Percentiles rank a stretch among this genome's conserved stretches.
phyloP scores from a whole-genome alignment of 2,113 vertebrate genomes.

The Calonectris borealis region DNA sequence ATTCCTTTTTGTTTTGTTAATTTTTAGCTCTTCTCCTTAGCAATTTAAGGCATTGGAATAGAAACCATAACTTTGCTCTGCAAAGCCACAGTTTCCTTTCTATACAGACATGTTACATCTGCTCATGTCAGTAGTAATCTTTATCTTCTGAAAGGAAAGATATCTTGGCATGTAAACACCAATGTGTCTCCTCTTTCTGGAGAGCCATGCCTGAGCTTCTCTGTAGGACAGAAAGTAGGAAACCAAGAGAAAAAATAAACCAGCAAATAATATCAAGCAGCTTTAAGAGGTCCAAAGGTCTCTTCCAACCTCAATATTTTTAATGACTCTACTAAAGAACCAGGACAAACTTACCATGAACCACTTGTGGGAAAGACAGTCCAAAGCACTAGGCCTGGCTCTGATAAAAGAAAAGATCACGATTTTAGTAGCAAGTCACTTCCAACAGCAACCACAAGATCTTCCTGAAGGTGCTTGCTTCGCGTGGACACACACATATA shows the following conservation, averaged over 20 bases:
- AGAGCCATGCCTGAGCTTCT: neutral
- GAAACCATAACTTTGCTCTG: neutral
- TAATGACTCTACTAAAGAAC: neutral
- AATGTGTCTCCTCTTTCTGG: neutral
- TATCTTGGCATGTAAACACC: neutral
- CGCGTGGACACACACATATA: accelerated
- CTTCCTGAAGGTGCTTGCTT: neutral
- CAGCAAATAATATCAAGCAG: neutral
- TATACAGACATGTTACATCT: neutral
- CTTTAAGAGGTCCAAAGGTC: neutral
- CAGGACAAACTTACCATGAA: slow-evolving; percentile 51
- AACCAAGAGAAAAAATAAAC: neutral
- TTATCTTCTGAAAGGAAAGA: neutral
- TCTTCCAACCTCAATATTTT: neutral
- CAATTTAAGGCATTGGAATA: neutral
- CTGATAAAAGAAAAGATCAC: slow-evolving; percentile 6
- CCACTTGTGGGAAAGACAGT: slow-evolving; percentile 66
- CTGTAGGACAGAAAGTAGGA: neutral
- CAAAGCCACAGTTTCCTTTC: neutral
- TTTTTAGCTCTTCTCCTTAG: neutral
- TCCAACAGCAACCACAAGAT: neutral
- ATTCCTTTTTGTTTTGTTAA: neutral
- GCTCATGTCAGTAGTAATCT: neutral
- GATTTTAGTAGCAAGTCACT: neutral
- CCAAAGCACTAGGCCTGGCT: slow-evolving; percentile 45